phyloP scores from a whole-genome alignment of 2,888 invertebrate species.

The Xanthorhoe designata region DNA sequence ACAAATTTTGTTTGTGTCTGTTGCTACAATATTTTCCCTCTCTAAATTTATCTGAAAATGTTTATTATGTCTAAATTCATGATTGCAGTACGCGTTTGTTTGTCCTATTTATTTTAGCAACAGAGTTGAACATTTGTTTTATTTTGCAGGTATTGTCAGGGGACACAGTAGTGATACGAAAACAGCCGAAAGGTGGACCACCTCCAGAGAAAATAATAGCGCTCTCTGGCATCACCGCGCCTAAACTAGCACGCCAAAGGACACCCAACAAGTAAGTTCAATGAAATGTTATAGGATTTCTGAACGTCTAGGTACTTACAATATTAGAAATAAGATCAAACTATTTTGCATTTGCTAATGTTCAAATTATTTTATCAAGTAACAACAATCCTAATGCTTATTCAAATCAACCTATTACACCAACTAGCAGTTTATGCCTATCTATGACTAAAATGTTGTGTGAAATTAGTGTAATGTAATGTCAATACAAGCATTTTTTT shows the following conservation, averaged over 20 bases:
- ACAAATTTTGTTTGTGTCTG: conserved; percentile 3
- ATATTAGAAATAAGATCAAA: neutral
- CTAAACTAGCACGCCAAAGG: conserved; percentile 89
- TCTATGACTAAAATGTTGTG: neutral
- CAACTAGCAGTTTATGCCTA: neutral
- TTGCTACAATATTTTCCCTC: neutral
- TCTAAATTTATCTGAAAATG: conserved; percentile 3
- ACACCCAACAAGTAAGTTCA: conserved; percentile 74
- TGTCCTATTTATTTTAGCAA: neutral
- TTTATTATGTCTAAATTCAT: neutral
- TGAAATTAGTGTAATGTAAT: too few species aligned
- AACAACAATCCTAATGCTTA: neutral
- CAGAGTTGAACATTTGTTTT: conserved; percentile 21
- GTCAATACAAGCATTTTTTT: neutral
- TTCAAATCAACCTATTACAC: neutral
- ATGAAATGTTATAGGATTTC: neutral
- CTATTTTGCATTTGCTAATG: neutral
- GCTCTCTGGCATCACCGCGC: conserved; percentile 96
- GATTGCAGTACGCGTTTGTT: neutral
- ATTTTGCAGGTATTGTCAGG: conserved; percentile 94
- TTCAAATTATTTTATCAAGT: too few species aligned
- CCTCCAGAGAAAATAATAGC: conserved; percentile 96
- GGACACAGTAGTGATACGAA: conserved; percentile 97
- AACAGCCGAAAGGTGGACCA: conserved; percentile 94
- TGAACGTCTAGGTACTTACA: neutral